Evolutionary conservation across 2,888 invertebrate genomes (phyloP), one percentile per base, ranked within the genome.

Genomic region (Cacoxenus indagator): DNA sequence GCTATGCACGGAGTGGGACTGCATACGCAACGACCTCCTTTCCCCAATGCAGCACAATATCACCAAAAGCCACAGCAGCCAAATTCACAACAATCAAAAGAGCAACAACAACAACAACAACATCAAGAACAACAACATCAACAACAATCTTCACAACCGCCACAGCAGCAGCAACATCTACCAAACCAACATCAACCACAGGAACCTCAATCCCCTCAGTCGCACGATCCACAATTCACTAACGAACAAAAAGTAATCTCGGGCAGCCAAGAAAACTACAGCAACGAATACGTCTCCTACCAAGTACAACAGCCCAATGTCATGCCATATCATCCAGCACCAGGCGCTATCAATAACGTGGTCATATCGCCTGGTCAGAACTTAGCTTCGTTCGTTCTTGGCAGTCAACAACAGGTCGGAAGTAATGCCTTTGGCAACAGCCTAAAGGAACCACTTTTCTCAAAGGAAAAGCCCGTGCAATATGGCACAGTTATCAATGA

Each of bases 301-400:
- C 86, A 88, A 70, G 87, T 87, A 8, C 88, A 88, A 69, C 84
- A 87, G 64, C 88, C 88, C 0, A 88, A 86, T 67, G 80, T 88
- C 2, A 83, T 88, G 78, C 87, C 88, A 64, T 87, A 87, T 68
- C 84, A 87, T 45, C 90, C 91, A 5, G 79, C 78, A 4, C 85
- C 84, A 0, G 84, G 87, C 1, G 91, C 91, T 75, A 90, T 91
- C n/a, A 92, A 91, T 73, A 92, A 91, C 70, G 90, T 92, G 29
- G 90, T 91, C 31, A 91, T 92, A 57, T 90, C 91, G 0, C 91
- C 91, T 0, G 91, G 91, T 65, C 92, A 92, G 80, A 90, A 92
- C 69, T 91, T 91, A 0, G 91, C 92, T 0, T 90, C 91, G 0
- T 92, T 92, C 78, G 91, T 92, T 0, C 87, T 92, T 1, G 92